Evolutionary conservation across 2,888 invertebrate genomes (phyloP).

Genomic region (Sceliomorpha sp.): DNA sequence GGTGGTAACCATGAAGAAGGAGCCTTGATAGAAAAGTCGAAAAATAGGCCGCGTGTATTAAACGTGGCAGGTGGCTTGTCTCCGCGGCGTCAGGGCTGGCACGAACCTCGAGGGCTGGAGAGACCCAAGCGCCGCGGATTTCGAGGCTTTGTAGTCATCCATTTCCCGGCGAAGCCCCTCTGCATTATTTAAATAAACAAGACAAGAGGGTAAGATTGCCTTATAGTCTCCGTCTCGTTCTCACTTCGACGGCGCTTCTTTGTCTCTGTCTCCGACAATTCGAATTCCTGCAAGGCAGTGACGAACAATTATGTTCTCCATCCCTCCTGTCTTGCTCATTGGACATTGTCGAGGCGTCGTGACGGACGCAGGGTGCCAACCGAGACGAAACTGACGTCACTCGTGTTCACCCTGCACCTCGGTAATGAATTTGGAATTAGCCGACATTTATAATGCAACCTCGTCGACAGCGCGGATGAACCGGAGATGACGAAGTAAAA

Average conservation of each 20-base stretch:
- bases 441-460: conserved; percentile 76
- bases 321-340: conserved; percentile 44
- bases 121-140: conserved; percentile 64
- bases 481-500: conserved; percentile 78
- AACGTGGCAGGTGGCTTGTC: conserved; percentile 50
- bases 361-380: conserved; percentile 63
- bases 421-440: conserved; percentile 80
- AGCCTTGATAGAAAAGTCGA: conserved; percentile 6
- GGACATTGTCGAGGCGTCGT: conserved; percentile 50
- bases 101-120: conserved; percentile 25
- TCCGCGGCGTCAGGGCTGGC: conserved; percentile 22
- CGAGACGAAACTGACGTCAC: conserved; percentile 40
- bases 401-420: conserved; percentile 59
- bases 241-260: conserved; percentile 20
- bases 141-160: conserved; percentile 77
- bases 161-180: conserved; percentile 69
- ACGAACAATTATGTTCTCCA: conserved; percentile 77
- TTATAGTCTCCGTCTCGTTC: conserved; percentile 58
- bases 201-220: conserved; percentile 69
- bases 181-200: conserved; percentile 80
- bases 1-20: too few species aligned
- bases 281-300: conserved; percentile 64
- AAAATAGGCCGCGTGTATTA: conserved; percentile 35
- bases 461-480: conserved; percentile 72
- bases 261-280: conserved; percentile 40